phyloP scores from a whole-genome alignment of 1,140 invertebrate species.

The Lucilia sericata region DNA sequence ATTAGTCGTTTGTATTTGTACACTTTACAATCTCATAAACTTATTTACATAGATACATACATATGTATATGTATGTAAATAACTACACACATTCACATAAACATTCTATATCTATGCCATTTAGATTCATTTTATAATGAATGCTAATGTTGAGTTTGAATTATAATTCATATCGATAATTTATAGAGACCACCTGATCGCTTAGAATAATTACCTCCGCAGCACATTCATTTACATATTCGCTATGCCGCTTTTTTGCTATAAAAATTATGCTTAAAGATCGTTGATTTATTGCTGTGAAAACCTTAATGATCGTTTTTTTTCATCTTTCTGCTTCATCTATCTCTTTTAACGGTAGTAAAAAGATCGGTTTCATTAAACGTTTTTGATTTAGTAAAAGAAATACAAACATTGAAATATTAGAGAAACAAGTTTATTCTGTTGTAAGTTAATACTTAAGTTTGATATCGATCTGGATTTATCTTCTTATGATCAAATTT shows the following conservation, averaged over 20 bases:
- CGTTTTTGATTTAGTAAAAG: no score
- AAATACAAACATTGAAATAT: no score
- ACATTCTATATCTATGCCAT: no score
- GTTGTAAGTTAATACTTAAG: no score
- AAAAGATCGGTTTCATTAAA: neutral
- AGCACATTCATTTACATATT: constrained; percentile 9
- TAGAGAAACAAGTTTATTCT: no score
- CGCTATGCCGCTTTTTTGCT: neutral
- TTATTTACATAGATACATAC: no score
- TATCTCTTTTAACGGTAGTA: neutral
- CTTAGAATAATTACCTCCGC: neutral
- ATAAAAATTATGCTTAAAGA: neutral
- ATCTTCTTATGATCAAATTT: no score
- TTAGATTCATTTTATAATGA: no score
- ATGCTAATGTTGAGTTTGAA: neutral
- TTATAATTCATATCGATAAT: constrained; percentile 2
- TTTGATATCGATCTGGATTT: no score
- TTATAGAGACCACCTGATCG: constrained; percentile 7
- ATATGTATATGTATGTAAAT: no score
- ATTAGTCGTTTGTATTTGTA: neutral
- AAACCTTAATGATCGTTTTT: neutral
- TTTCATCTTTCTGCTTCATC: neutral
- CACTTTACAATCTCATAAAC: neutral
- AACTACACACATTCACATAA: no score
- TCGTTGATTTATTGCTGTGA: constrained; percentile 4